These are phyloP conservation scores for Dufourea novaeangliae DNA, from an alignment of 1,140 invertebrate genomes.

Conservation along the genomic window DNA sequence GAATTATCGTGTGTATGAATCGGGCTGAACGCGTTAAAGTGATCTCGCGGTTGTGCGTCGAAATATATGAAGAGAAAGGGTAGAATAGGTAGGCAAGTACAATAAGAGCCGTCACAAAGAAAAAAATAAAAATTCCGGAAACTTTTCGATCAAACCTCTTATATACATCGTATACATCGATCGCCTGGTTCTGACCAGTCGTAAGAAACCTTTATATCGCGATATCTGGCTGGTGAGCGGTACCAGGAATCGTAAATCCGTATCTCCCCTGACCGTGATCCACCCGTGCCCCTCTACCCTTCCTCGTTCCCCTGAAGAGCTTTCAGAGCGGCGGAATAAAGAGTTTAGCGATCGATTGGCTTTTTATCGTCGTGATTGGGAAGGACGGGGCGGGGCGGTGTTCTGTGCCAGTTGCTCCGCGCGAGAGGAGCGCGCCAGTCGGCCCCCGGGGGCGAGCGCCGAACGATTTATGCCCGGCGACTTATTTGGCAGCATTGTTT, in stretches of 20 bases:
- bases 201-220: slow-evolving; percentile 36
- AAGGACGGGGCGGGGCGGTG: neutral
- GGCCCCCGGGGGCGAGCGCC: neutral
- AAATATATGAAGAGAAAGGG: too few species aligned
- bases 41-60: slow-evolving; percentile 14
- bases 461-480: slow-evolving; percentile 63
- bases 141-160: too few species aligned
- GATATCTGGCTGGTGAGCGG: neutral
- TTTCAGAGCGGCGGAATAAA: slow-evolving; percentile 50
- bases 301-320: neutral
- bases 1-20: slow-evolving; percentile 32
- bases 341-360: slow-evolving; percentile 50
- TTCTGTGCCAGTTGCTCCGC: neutral
- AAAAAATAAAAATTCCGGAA: too few species aligned
- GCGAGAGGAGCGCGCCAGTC: slow-evolving; percentile 15
- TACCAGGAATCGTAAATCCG: slow-evolving; percentile 41
- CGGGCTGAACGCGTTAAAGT: slow-evolving; percentile 20
- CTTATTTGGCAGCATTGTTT: slow-evolving; percentile 70
- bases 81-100: too few species aligned
- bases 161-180: slow-evolving; percentile 5
- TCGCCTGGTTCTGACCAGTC: neutral
- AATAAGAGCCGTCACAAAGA: too few species aligned
- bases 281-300: neutral
- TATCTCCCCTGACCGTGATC: neutral
- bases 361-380: slow-evolving; percentile 50